A percentile compares a stretch with the other conserved stretches of the same genome.
These are phyloP conservation scores for Malachius bipustulatus DNA, from an alignment of 2,888 invertebrate genomes.

Conservation along the genomic window DNA sequence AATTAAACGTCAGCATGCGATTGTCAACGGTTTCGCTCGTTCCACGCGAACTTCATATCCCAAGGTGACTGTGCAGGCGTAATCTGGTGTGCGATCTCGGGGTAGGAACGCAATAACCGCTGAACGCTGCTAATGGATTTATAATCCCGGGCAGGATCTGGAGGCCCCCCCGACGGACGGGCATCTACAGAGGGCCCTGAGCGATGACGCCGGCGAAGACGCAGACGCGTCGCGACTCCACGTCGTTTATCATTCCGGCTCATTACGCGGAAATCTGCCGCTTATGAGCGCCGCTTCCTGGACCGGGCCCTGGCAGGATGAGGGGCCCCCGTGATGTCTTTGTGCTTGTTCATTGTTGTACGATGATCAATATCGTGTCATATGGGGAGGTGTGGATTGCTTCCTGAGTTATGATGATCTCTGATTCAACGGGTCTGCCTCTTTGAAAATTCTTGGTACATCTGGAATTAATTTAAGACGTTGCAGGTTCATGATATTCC, in stretches of 20 bases:
- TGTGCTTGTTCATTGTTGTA: no score
- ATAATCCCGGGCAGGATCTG: constrained; percentile 28
- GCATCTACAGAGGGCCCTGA: constrained; percentile 24
- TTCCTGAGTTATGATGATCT: no score
- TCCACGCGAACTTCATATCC: constrained; percentile 29
- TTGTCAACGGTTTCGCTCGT: constrained; percentile 24
- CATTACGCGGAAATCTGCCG: constrained; percentile 39
- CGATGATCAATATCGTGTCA: no score
- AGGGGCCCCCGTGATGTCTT: no score
- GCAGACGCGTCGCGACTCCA: constrained; percentile 37
- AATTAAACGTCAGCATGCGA: constrained; percentile 25
- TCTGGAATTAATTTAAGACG: no score
- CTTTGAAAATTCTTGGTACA: no score
- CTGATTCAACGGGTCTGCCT: no score
- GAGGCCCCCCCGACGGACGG: constrained; percentile 24
- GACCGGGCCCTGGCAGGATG: no score
- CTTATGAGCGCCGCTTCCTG: constrained; percentile 1
- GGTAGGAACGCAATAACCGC: constrained; percentile 29
- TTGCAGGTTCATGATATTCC: no score
- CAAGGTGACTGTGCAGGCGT: constrained; percentile 34
- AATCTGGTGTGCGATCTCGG: constrained; percentile 31
- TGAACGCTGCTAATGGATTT: constrained; percentile 33
- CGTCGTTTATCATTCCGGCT: constrained; percentile 41
- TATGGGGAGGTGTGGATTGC: no score
- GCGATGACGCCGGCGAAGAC: constrained; percentile 31